These are phyloP conservation scores for Dicyrtomina minuta DNA, from an alignment of 2,888 invertebrate genomes.

Conservation along the genomic window DNA sequence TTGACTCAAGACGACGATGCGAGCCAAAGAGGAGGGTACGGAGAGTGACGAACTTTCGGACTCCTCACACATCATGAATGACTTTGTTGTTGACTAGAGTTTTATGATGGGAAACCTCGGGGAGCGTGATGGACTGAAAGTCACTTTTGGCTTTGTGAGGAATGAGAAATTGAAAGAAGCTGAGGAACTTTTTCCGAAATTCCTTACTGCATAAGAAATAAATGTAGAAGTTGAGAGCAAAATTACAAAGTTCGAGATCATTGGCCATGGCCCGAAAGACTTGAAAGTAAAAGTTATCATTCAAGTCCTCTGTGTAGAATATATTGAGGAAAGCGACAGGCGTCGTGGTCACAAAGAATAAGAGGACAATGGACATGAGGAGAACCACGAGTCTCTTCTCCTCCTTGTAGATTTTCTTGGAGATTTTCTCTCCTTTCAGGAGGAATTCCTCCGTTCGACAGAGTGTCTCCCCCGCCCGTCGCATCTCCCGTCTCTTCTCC, in stretches of 20 bases:
- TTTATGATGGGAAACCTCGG: conserved; percentile 40
- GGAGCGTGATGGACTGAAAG: conserved; percentile 47
- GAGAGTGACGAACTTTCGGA: too few relatives aligned
- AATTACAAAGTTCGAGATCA: conserved; percentile 59
- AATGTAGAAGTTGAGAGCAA: conserved; percentile 61
- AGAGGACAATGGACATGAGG: conserved; percentile 58
- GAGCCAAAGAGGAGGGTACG: not conserved
- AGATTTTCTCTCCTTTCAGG: conserved; percentile 49
- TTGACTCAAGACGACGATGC: not conserved
- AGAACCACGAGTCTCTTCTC: conserved; percentile 59
- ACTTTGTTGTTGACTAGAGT: conserved; percentile 15
- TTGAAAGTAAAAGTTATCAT: conserved; percentile 54
- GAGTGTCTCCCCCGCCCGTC: conserved; percentile 35
- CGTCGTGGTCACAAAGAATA: conserved; percentile 60
- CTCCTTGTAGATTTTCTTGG: conserved; percentile 56
- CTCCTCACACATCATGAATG: conserved; percentile 15
- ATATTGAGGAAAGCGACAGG: conserved; percentile 59
- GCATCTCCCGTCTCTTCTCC: conserved; percentile 56
- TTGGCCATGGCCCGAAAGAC: conserved; percentile 59
- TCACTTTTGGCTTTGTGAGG: conserved; percentile 41
- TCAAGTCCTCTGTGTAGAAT: conserved; percentile 56
- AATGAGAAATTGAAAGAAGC: conserved; percentile 49
- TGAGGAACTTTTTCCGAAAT: conserved; percentile 55
- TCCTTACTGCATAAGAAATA: conserved; percentile 58
- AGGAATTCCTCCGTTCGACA: conserved; percentile 40